Evolutionary conservation across 2,797 vertebrate species (phyloP).

Genomic region (Muscicapa comitata): DNA sequence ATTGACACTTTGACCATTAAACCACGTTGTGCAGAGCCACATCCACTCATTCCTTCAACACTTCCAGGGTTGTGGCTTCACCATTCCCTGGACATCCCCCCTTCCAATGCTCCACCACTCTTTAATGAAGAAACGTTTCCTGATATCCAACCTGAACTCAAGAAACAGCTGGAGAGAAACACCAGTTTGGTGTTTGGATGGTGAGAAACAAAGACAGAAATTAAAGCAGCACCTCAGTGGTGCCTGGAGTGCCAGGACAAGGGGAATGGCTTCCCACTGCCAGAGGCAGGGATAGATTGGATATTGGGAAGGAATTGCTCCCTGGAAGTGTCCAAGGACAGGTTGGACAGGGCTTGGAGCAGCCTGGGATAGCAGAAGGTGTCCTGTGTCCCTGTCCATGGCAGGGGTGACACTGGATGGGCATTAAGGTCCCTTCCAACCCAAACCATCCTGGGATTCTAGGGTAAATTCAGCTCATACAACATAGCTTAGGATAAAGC

Average conservation of each 20-base stretch:
- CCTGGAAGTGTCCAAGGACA: neutral
- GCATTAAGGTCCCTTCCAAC: fast-evolving
- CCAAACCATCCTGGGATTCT: neutral
- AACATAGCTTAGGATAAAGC: neutral
- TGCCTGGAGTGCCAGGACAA: neutral
- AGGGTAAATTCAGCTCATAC: too few relatives aligned
- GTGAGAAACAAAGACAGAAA: neutral
- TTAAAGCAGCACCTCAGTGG: neutral
- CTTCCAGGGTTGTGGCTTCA: neutral
- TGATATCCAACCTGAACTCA: neutral
- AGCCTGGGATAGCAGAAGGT: neutral
- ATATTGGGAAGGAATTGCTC: neutral
- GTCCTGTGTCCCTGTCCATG: neutral
- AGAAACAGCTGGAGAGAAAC: neutral
- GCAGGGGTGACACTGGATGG: fast-evolving
- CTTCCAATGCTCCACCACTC: neutral
- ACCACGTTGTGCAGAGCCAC: neutral
- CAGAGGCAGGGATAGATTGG: neutral
- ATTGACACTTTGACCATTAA: neutral
- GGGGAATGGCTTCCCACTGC: fast-evolving
- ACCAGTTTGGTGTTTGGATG: neutral
- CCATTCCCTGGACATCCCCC: neutral
- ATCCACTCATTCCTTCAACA: neutral
- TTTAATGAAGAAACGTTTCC: neutral
- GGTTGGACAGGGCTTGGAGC: neutral